These are phyloP conservation scores for Paracanthobrama guichenoti DNA, from an alignment of 2,113 vertebrate species.

Conservation along the genomic window DNA sequence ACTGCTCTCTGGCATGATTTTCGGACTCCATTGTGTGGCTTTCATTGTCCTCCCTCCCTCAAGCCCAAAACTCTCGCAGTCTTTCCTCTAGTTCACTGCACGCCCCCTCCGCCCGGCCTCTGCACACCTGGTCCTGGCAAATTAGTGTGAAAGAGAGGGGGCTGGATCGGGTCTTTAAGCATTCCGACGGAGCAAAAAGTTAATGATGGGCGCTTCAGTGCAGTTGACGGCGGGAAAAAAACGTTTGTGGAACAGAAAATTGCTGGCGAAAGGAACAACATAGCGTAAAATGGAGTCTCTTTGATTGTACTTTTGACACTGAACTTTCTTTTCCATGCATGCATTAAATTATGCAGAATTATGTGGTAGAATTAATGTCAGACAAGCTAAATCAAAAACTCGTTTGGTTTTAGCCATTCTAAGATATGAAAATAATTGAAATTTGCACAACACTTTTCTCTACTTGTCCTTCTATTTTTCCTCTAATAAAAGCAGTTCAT, in stretches of 20 bases:
- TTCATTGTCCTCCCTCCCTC: conserved; percentile 54
- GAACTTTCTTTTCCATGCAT: background rate
- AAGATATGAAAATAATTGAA: background rate
- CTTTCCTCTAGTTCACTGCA: conserved; percentile 42
- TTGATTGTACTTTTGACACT: background rate
- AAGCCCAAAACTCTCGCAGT: conserved; percentile 44
- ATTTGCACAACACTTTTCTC: conserved; percentile 3
- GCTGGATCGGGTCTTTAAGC: conserved; percentile 63
- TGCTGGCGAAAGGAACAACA: conserved; percentile 62
- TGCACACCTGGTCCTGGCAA: conserved; percentile 77
- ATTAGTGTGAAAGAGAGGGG: conserved; percentile 66
- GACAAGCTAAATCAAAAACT: conserved; percentile 2
- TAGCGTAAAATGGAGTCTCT: no score
- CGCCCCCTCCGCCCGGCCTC: conserved; percentile 53
- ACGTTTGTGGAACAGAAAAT: conserved; percentile 57
- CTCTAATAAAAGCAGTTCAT: conserved; percentile 18
- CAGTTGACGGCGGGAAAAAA: conserved; percentile 22
- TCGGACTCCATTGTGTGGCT: conserved; percentile 38
- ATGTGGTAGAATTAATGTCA: background rate
- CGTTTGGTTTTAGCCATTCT: background rate
- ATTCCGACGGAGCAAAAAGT: conserved; percentile 80
- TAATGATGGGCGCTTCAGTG: conserved; percentile 73
- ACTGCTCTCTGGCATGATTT: conserved; percentile 46
- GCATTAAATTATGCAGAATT: background rate
- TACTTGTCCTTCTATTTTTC: background rate